Percentiles rank a stretch among this genome's conserved stretches.
These are phyloP conservation scores for Eutrigla gurnardus DNA, from an alignment of 2,797 vertebrate genomes.

Conservation along the genomic window DNA sequence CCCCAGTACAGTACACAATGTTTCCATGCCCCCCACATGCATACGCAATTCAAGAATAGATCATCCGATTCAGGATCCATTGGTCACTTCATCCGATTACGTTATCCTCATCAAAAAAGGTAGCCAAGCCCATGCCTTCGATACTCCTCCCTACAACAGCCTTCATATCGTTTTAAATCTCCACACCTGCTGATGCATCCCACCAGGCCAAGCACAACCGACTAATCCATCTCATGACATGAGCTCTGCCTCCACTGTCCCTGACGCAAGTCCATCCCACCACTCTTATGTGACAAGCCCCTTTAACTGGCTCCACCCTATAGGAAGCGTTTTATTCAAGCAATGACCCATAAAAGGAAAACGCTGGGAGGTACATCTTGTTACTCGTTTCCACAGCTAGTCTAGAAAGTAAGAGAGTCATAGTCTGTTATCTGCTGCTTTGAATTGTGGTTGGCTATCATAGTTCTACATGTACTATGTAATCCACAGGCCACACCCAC, in stretches of 20 bases:
- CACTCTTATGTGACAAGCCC: slow-evolving; percentile 47
- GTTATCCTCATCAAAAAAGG: not conserved
- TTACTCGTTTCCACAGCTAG: slow-evolving; percentile 18
- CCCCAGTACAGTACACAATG: not conserved
- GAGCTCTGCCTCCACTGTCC: slow-evolving; percentile 20
- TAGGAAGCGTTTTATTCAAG: slow-evolving; percentile 28
- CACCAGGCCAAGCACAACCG: slow-evolving; percentile 32
- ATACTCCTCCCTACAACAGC: not conserved
- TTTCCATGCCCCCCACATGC: not conserved
- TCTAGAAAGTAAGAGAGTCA: not conserved
- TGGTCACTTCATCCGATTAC: not conserved
- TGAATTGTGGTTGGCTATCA: slow-evolving; percentile 16
- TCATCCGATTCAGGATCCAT: not conserved
- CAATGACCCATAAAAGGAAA: slow-evolving; percentile 38
- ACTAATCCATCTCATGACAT: slow-evolving; percentile 53
- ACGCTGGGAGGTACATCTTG: slow-evolving; percentile 16
- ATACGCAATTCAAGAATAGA: not conserved
- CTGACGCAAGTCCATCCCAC: slow-evolving; percentile 25
- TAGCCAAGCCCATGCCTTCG: not conserved
- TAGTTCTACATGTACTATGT: not conserved
- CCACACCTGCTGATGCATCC: slow-evolving; percentile 53
- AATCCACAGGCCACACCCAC: slow-evolving; percentile 10
- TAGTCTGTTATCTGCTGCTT: not conserved
- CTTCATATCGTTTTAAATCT: slow-evolving; percentile 30
- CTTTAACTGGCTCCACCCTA: slow-evolving; percentile 50